Percentiles rank a stretch among this genome's conserved stretches.
phyloP scores from a whole-genome alignment of 2,113 vertebrate genomes.

The Mus spicilegus region DNA sequence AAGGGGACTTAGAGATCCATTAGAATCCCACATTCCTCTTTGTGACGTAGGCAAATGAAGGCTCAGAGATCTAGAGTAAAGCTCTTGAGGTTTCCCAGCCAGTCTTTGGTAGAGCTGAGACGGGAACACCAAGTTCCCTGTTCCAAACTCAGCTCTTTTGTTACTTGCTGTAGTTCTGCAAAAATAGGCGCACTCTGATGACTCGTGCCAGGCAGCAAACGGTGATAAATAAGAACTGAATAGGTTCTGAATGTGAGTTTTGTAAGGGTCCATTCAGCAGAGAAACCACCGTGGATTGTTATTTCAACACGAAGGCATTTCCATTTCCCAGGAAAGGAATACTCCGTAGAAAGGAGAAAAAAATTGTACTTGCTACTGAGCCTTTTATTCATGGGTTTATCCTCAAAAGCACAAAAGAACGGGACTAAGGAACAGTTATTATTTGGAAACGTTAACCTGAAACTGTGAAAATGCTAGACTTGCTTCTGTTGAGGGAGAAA shows the following conservation, averaged over 20 bases:
- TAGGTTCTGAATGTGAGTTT: not conserved
- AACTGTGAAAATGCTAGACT: constrained; percentile 54
- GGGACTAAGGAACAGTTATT: not conserved
- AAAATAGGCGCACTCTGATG: not conserved
- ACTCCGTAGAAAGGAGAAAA: not conserved
- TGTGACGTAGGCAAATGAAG: not conserved
- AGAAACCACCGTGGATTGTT: not conserved
- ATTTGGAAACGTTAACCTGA: constrained; percentile 56
- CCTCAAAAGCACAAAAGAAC: constrained; percentile 24
- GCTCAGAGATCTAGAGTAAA: not conserved
- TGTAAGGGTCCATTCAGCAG: not conserved
- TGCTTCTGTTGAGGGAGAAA: constrained; percentile 48
- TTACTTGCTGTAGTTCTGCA: not conserved
- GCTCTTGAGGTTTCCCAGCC: not conserved
- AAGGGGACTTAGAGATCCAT: not conserved
- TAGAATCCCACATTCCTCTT: not conserved
- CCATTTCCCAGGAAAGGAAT: constrained; percentile 20
- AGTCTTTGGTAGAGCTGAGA: not conserved
- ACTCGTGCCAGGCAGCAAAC: not conserved
- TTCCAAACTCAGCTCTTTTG: not conserved
- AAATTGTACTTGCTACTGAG: not conserved
- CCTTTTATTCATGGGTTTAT: constrained; percentile 37
- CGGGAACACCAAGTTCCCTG: not conserved
- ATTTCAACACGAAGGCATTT: not conserved
- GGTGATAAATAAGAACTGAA: not conserved